These are phyloP conservation scores for Tragelaphus imberbis DNA, from an alignment of 2,113 vertebrate genomes.

Conservation along the genomic window DNA sequence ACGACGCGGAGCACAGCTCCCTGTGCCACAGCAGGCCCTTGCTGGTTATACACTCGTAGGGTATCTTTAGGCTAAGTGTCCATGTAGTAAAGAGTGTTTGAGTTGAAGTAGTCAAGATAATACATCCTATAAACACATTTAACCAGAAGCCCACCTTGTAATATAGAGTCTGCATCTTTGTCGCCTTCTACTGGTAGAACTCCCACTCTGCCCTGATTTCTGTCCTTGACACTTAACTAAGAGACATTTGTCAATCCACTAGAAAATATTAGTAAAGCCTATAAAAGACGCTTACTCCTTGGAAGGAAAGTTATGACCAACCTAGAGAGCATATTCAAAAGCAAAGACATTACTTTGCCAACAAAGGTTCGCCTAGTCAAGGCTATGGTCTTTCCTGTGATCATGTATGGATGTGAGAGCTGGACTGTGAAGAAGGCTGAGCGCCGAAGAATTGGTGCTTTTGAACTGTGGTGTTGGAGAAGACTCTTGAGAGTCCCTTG, in stretches of 20 bases:
- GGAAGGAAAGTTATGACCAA: no score
- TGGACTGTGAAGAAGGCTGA: no score
- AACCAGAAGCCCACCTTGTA: background rate
- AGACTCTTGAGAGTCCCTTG: no score
- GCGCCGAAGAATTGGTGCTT: no score
- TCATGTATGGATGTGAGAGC: no score
- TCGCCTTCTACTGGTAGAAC: background rate
- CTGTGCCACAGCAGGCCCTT: background rate
- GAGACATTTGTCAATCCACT: no score
- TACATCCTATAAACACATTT: background rate
- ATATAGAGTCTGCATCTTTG: background rate
- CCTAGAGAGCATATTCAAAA: no score
- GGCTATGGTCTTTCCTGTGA: no score
- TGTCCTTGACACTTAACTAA: background rate
- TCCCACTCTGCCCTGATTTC: background rate
- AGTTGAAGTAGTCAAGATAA: background rate
- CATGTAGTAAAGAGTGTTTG: background rate
- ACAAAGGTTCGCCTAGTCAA: no score
- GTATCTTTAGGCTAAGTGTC: background rate
- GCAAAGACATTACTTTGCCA: no score
- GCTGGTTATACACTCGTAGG: rapidly evolving
- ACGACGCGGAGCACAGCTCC: rapidly evolving
- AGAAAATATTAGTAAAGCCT: background rate
- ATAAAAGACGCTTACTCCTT: background rate
- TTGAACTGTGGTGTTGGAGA: no score